Conservation (phyloP, 2,113 vertebrate genomes). For the Crotalus tigris region DNA sequence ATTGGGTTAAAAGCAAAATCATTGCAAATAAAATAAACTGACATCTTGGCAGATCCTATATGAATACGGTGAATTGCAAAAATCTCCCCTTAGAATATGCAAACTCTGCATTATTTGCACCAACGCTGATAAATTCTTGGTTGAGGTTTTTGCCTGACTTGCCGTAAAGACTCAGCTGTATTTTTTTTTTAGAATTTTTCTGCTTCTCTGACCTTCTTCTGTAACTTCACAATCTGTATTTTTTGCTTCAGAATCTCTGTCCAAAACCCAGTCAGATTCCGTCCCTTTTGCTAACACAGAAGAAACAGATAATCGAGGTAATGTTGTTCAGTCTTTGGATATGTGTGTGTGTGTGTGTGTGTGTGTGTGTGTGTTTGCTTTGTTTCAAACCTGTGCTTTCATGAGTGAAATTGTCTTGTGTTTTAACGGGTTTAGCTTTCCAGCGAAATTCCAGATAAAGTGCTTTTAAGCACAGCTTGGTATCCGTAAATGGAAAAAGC, state of each 20-base stretch:
- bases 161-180: no score
- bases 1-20: background rate
- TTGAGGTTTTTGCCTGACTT: no score
- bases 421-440: slow-evolving; percentile 2
- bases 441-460: background rate
- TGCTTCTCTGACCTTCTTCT: background rate
- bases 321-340: background rate
- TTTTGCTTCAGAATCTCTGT: background rate
- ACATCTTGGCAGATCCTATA: background rate
- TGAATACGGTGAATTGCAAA: background rate
- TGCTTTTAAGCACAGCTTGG: background rate
- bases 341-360: no score
- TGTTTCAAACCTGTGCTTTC: background rate
- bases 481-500: background rate
- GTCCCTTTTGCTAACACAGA: background rate
- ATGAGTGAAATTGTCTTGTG: slow-evolving; percentile 2
- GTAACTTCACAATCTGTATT: background rate
- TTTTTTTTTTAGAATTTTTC: background rate
- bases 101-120: background rate
- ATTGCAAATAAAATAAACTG: background rate
- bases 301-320: slow-evolving; percentile 1
- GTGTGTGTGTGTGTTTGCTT: background rate
- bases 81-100: background rate
- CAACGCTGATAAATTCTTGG: no score
- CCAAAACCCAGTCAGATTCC: background rate